Evolutionary conservation across 2,888 invertebrate genomes (phyloP), one percentile per base, ranked within the genome.

Genomic region (Achlya flavicornis): DNA sequence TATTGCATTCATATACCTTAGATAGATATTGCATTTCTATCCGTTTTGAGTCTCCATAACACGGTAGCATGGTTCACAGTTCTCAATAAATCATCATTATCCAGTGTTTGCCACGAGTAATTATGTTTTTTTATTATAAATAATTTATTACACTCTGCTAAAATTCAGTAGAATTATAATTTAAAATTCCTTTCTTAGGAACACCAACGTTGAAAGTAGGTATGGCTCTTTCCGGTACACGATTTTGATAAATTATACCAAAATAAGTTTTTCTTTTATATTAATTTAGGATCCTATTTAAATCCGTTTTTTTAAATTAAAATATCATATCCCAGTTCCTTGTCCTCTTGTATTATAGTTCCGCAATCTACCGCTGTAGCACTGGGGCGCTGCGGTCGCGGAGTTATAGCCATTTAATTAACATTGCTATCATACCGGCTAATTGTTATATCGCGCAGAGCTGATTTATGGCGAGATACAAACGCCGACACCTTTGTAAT

Each of bases 391-490:
- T 84, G 79, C 77, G 73, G 77, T 82, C 79, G 80, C 73, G 78
- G 80, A 78, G 87, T 86, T 88, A 91, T 88, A 85, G 86, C 80
- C 88, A 87, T 93, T 94, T 93, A 93, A 94, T 94, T 94, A 94
- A 93, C 93, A 94, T 93, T 92, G 90, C 91, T 91, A 91, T 90
- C 92, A 91, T 93, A 89, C 91, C 92, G 83, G 87, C 93, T 93
- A 94, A 94, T 94, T 94, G 93, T 94, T 94, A 92, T 91, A 94
- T 93, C 92, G 93, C 86, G 90, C 88, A 88, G 87, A 85, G 86
- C 87, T 94, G 94, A 94, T 94, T 94, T 94, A 94, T 92, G 76
- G 82, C 86, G 78, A 87, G 88, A 91, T 88, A 88, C 82, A 86
- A 86, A 84, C 84, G 89, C 90, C 87, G 88, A 91, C 92, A 93